phyloP scores from a whole-genome alignment of 2,113 vertebrate genomes.

The Morone chrysops region DNA sequence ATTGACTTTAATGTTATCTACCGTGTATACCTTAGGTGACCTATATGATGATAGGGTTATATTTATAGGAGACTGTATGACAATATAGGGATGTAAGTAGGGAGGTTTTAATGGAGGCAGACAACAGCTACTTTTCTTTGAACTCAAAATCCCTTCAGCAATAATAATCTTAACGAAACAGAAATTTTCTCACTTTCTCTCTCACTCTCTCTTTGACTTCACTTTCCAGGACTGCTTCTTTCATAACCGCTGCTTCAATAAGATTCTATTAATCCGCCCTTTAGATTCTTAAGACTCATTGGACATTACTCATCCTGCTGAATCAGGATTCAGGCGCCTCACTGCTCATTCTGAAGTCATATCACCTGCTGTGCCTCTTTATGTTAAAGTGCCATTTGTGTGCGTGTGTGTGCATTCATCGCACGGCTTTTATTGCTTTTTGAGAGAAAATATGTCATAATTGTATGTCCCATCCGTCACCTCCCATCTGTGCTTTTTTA shows the following conservation, averaged over 20 bases:
- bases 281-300: slow-evolving; percentile 44
- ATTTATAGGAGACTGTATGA: not conserved
- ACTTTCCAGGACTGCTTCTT: slow-evolving; percentile 18
- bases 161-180: slow-evolving; percentile 38
- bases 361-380: slow-evolving; percentile 40
- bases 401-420: not conserved
- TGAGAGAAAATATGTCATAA: slow-evolving; percentile 15
- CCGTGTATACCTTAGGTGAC: not conserved
- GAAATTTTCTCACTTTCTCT: not conserved
- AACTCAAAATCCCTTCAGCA: slow-evolving; percentile 41
- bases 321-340: slow-evolving; percentile 43
- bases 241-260: slow-evolving; percentile 57
- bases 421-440: not conserved
- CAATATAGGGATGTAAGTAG: not conserved
- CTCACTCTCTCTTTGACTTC: slow-evolving; percentile 6
- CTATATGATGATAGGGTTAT: not conserved
- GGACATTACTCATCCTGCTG: slow-evolving; percentile 61
- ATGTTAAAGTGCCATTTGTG: not conserved
- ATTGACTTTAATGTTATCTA: not conserved
- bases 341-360: not conserved
- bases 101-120: not conserved
- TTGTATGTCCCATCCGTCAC: slow-evolving; percentile 25
- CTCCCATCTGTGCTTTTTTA: slow-evolving; percentile 39
- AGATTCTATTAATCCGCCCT: slow-evolving; percentile 65
- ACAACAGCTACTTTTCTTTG: slow-evolving; percentile 12